phyloP scores from a whole-genome alignment of 2,797 vertebrate species.

The Cottoperca gobio region DNA sequence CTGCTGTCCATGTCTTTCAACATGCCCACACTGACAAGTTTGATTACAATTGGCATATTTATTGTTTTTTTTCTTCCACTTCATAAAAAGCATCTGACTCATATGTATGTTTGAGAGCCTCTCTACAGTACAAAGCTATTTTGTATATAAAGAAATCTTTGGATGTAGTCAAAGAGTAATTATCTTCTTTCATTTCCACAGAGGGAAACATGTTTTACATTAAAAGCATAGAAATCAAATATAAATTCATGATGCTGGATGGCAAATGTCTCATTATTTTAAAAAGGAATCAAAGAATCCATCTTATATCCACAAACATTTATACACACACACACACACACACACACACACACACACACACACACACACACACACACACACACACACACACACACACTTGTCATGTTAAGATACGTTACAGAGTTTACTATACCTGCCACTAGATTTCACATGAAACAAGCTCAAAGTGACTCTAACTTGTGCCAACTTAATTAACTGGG shows the following conservation, averaged over 20 bases:
- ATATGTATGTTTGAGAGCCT: background rate
- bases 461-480: background rate
- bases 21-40: constrained; percentile 11
- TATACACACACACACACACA: too few species aligned
- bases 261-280: too few species aligned
- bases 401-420: background rate
- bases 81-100: background rate
- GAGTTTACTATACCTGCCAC: background rate
- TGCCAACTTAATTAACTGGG: background rate
- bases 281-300: background rate
- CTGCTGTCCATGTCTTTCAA: constrained; percentile 1
- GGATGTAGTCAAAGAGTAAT: background rate
- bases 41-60: constrained; percentile 6
- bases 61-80: background rate
- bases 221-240: background rate
- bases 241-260: background rate
- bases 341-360: too few species aligned
- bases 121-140: background rate
- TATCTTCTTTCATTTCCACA: background rate
- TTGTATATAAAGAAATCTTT: constrained; percentile 4
- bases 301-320: background rate
- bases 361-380: too few species aligned
- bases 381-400: background rate
- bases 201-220: background rate
- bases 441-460: background rate